A percentile compares a stretch with the other conserved stretches of the same genome.
Conservation (phyloP, 2,888 invertebrate genomes). For the Lamellibrachia columna region DNA sequence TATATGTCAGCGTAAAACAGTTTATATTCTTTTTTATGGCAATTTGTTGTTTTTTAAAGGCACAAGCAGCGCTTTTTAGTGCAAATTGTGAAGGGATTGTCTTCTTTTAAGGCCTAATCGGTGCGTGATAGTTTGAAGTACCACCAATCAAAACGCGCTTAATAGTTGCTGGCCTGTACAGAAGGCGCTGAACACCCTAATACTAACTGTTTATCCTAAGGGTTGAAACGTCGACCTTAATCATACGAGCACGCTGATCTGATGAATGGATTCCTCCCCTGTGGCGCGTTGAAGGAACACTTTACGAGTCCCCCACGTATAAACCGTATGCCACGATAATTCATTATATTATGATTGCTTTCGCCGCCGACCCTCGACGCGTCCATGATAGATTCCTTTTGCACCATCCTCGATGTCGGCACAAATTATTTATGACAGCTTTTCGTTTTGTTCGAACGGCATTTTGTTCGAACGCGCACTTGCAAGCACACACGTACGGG, state of each 20-base stretch:
- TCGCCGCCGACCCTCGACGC: not conserved
- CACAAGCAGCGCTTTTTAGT: not conserved
- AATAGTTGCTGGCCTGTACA: not conserved
- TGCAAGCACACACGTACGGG: not conserved
- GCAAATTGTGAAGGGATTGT: not conserved
- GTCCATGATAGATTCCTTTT: not conserved
- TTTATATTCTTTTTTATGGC: not conserved
- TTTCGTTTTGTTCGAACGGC: slow-evolving; percentile 16
- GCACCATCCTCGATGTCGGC: not conserved
- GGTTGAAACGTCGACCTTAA: not conserved
- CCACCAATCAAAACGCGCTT: not conserved
- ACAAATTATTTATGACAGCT: not conserved
- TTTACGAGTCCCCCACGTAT: not conserved
- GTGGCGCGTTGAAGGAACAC: not conserved
- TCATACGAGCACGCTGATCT: not conserved
- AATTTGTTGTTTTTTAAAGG: no score
- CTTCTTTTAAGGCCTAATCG: not conserved
- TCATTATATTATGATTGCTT: slow-evolving; percentile 3
- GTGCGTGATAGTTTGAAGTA: not conserved
- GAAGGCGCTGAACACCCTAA: not conserved
- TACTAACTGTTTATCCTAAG: not conserved
- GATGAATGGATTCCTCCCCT: not conserved
- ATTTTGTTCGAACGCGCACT: not conserved
- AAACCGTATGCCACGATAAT: not conserved
- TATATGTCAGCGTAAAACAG: not conserved